Base-by-base conservation (phyloP, 2,888 invertebrate species). In the Rhabditoides inermis region DNA sequence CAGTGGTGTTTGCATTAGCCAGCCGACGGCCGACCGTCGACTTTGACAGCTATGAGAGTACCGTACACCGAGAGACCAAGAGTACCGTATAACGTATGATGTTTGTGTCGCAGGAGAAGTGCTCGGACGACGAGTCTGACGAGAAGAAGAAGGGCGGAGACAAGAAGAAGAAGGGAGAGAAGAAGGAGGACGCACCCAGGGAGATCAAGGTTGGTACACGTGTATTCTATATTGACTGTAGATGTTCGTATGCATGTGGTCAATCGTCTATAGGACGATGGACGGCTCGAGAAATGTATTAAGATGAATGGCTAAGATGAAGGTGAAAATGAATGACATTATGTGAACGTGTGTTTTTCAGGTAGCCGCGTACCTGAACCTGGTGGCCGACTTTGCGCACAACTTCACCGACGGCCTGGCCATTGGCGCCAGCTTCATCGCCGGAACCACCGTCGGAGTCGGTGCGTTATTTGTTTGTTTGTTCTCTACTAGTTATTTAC, bases 331-430 rank as follows among this genome's bases (percentile, higher is more conserved):
- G 7, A 7, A 44, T 7, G 7, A 22, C 15, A 44, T 12, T 25
- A 20, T 10, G n/a, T 5, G 39, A 2, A 20, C 40, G 25, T 18
- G 85, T 25, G 5, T n/a, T 88, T 28, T 46, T 47, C 85, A 87
- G 79, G 86, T 90, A 15, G 84, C 89, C 32, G 92, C 92, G 2
- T 98, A 94, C 77, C 82, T 99, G 59, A 99, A 99, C 80, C 81
- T 99, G 63, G 94, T 89, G 48, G 98, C 98, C 32, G 98, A 99
- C 79, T 94, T 94, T 78, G 85, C 90, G 15, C 98, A 99, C 78
- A 99, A 99, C 80, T 94, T 99, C 76, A 99, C 98, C 12, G 98
- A 99, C 82, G 98, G 98, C 23, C 81, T 99, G 56, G 98, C 98
- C 23, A 95, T 99, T 77, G 98, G 98, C 46, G 95, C 95, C 1